Percentiles rank a stretch among this genome's conserved stretches.
These are phyloP conservation scores for Mobula birostris DNA, from an alignment of 2,113 vertebrate species.

Conservation along the genomic window DNA sequence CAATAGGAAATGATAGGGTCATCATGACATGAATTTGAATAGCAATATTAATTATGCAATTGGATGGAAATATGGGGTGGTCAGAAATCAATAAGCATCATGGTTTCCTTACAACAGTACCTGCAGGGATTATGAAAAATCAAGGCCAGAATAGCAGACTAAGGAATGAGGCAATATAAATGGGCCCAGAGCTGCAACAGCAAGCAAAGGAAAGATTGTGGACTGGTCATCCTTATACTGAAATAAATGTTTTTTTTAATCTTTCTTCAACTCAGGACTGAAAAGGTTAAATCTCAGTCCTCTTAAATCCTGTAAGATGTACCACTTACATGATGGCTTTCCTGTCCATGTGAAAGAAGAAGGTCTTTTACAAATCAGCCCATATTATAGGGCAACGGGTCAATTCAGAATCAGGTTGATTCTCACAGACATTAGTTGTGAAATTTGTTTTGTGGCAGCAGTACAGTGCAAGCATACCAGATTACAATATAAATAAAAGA, in stretches of 20 bases:
- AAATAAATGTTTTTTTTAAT: not conserved
- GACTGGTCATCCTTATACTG: not conserved
- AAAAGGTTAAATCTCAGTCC: not conserved
- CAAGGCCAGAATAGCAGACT: not conserved
- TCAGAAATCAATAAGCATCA: not conserved
- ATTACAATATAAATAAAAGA: too few relatives aligned
- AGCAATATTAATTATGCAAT: not conserved
- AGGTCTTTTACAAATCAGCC: not conserved
- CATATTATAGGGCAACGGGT: not conserved
- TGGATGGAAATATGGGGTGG: not conserved
- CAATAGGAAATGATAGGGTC: not conserved
- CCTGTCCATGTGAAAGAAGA: not conserved
- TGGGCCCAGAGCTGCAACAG: not conserved
- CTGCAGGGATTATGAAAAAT: not conserved
- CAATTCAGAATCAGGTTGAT: not conserved
- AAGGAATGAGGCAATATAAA: not conserved
- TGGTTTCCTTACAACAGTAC: not conserved
- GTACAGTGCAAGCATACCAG: too few relatives aligned
- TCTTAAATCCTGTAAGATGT: not conserved
- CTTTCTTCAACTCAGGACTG: not conserved
- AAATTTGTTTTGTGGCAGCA: too few relatives aligned
- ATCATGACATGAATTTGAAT: not conserved
- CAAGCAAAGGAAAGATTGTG: not conserved
- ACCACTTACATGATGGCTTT: not conserved
- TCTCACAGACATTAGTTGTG: too few relatives aligned